Base-by-base conservation (phyloP, 1,140 invertebrate genomes). In the Cydia pomonella region DNA sequence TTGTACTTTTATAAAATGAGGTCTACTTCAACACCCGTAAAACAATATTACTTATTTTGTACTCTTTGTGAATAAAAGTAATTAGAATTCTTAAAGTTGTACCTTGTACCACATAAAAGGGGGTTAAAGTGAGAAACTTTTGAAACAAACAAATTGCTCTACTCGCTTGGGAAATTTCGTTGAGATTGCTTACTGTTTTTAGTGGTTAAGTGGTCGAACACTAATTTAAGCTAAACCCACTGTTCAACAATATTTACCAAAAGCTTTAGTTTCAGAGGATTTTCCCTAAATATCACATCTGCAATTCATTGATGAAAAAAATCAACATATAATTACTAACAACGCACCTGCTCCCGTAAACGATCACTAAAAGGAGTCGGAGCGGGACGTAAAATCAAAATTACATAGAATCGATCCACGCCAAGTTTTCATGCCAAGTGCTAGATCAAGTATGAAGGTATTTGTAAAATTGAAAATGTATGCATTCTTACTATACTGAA, bases 151-250 rank as follows among this genome's bases (percentile, higher is more conserved):
- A 59, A 59, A 59, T 59, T 59, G 53, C 18, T 59, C 4, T 23
- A 9, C 7, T 59, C 53, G n/a, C 53, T 59, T 59, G 53, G 53
- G 53, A 59, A 59, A 59, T 59, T 53, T 23, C 53, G 53, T 23
- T 59, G 7, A 59, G 47, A 59, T 23, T 59, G 53, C 7, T 53
- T 7, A 21, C 53, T 23, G 21, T 59, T 53, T 7, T 18, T 18
- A 21, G 53, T 59, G 53, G 53, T 23, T 59, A 7, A 21, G 53
- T 59, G 16, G 5, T 53, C 7, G 50, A 59, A 23, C 53, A 23
- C 21, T 23, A 23, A 9, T 23, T 12, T 12, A 21, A 59, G 21
- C 53, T 18, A 18, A 59, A 23, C 9, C 2, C n/a, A 18, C 1
- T 7, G 9, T 23, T 59, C 3, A 59, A 59, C 21, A 18, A 27